Base-by-base conservation (phyloP, 2,113 vertebrate genomes). In the Labrus mixtus region DNA sequence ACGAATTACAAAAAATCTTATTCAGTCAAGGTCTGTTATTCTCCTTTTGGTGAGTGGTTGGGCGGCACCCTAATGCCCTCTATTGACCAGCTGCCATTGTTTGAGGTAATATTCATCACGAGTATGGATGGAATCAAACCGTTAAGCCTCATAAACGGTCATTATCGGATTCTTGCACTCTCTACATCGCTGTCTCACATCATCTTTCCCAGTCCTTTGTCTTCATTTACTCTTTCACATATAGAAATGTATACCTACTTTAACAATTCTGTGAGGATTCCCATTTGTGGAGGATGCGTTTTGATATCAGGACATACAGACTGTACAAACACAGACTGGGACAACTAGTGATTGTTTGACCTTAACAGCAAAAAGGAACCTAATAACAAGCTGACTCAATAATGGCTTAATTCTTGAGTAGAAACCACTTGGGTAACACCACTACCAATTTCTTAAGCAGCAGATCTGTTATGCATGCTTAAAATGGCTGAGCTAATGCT, bases 151-250 rank as follows among this genome's bases (percentile, higher is more conserved):
- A 50, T 17, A 50, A 50, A 50, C 46, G 19, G 46, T 50, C 51
- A 65, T 84, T 67, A 71, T 56, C 51, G 53, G 56, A 29, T 67
- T 60, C 37, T 51, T 62, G 33, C 10, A 17, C 50, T 58, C 8
- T 59, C 53, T 13, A 3, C 43, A 9, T 10, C 11, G 3, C 56
- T 50, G 61, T 69, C 68, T 13, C 56, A 2, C n/a, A 0, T 0
- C 33, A 11, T 8, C 46, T 8, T 1, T 23, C 41, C 3, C 22
- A 19, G 57, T 43, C 36, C 59, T 83, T 50, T 1, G 10, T 87
- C 65, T 81, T 78, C 61, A 83, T 87, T 81, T 81, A 50, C 61
- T 58, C 19, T 70, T 25, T 51, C 8, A 1, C 33, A 23, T 53
- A 3, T 63, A 75, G 62, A 73, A 45, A 64, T 43, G 62, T 39